Percentiles rank a stretch among this genome's conserved stretches.
Conservation (phyloP, 92 coral and sea anemone genomes). For the Chrysogorgia sp. region DNA sequence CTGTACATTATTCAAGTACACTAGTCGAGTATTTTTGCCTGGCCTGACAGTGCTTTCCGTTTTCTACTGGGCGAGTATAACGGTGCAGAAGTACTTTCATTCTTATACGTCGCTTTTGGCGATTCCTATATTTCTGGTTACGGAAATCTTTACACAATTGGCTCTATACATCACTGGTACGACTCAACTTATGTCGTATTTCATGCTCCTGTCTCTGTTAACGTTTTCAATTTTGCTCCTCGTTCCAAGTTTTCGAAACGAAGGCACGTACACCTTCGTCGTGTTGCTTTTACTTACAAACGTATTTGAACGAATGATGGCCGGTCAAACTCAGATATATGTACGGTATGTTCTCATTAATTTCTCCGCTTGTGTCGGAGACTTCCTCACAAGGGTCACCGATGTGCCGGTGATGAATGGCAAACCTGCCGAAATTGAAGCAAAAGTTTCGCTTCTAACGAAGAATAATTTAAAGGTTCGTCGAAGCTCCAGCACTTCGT, state of each 20-base stretch:
- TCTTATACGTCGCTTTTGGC: constrained; percentile 81
- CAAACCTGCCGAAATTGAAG: constrained; percentile 90
- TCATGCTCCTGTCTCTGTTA: constrained; percentile 77
- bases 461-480: constrained; percentile 32
- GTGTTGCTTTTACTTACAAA: constrained; percentile 72
- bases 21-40: constrained; percentile 78
- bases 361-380: constrained; percentile 91
- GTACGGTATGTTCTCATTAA: constrained; percentile 89
- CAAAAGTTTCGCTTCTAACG: constrained; percentile 60
- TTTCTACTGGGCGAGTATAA: constrained; percentile 95
- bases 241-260: constrained; percentile 60
- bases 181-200: constrained; percentile 76
- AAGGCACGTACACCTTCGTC: constrained; percentile 58
- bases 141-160: constrained; percentile 92
- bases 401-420: constrained; percentile 70
- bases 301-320: constrained; percentile 81
- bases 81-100: constrained; percentile 93
- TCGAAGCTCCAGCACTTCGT: constrained; percentile 78
- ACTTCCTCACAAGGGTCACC: constrained; percentile 80
- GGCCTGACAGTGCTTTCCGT: constrained; percentile 84
- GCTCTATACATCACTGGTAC: constrained; percentile 88
- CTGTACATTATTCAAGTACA: constrained; percentile 74
- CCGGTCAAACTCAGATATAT: constrained; percentile 76
- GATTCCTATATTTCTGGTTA: constrained; percentile 87
- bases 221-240: constrained; percentile 73